Conservation (phyloP, 1,140 invertebrate species). For the Drosophila sp. region DNA sequence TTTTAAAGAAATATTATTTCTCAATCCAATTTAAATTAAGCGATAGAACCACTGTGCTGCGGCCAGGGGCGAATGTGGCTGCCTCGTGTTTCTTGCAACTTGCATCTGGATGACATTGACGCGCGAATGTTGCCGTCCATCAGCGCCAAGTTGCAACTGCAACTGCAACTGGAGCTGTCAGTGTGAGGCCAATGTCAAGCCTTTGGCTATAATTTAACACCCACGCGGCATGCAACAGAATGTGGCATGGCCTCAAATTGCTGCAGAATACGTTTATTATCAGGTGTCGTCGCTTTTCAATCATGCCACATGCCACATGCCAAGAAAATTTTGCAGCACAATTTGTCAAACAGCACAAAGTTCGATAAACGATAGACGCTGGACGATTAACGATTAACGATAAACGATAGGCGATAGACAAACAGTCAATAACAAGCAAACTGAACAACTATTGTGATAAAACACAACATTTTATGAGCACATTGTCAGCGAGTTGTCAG, state of each 20-base stretch:
- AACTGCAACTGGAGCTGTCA: slow-evolving; percentile 30
- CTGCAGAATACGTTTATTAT: slow-evolving; percentile 6
- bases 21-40: too few species aligned
- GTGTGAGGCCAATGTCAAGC: slow-evolving; percentile 48
- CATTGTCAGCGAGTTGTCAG: slow-evolving; percentile 69
- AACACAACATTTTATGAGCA: slow-evolving; percentile 63
- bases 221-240: slow-evolving; percentile 51
- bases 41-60: slow-evolving; percentile 6
- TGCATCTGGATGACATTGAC: slow-evolving; percentile 74
- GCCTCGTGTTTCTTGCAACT: slow-evolving; percentile 36
- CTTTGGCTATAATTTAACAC: slow-evolving; percentile 75
- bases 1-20: too few species aligned
- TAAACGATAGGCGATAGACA: background rate
- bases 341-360: background rate
- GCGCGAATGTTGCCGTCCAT: slow-evolving; percentile 53
- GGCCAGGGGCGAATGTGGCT: slow-evolving; percentile 5
- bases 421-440: background rate
- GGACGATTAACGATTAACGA: background rate
- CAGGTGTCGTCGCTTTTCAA: slow-evolving; percentile 23
- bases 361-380: slow-evolving; percentile 7
- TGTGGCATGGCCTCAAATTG: slow-evolving; percentile 27
- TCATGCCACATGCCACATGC: background rate
- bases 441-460: slow-evolving; percentile 60
- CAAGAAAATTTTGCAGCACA: background rate
- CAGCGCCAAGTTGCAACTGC: slow-evolving; percentile 42